Base-by-base conservation (phyloP, 2,113 vertebrate genomes). In the Jaculus jaculus region DNA sequence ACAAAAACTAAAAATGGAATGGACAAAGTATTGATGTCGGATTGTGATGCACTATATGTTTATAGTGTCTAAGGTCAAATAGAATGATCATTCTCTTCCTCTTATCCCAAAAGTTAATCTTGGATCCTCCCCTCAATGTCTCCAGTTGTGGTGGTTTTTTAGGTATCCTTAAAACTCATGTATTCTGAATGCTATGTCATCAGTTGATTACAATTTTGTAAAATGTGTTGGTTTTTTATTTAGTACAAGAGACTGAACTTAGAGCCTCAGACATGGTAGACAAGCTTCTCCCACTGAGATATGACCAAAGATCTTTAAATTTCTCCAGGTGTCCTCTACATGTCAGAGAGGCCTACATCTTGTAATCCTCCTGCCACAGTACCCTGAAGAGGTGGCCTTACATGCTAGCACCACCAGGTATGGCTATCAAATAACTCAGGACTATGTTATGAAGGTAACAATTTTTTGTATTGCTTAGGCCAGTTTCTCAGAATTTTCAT, bases 401-500 rank as follows among this genome's bases (percentile, higher is more conserved):
- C 61, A 81, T 3, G 15, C 16, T 42, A 32, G 1, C 47, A 83
- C 39, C 18, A 47, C 2, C 13, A 30, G 16, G 8, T 66, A 26
- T 13, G 30, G 26, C 26, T 82, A 7, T 66, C 39, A 71, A 37
- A 23, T 42, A 86, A 34, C 87, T 85, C 51, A 68, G 63, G 39
- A 18, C 83, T 37, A 86, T 34, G 75, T 72, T 93, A 54, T 73
- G n/a, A 10, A 96, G 32, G 26, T 79, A 85, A 81, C 26, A 94
- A 93, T 85, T 28, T 11, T 1, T 32, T 51, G 68, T 73, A 87
- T 5, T 82, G 23, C 74, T 90, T 66, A 81, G 21, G 51, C 7
- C 71, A 85, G 58, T 85, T 95, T 90, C 23, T 90, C 87, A 89
- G 75, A 92, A 93, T 93, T 95, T 86, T 74, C 61, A 68, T 74